Conservation (phyloP, 2,113 vertebrate genomes). For the Paracanthobrama guichenoti region DNA sequence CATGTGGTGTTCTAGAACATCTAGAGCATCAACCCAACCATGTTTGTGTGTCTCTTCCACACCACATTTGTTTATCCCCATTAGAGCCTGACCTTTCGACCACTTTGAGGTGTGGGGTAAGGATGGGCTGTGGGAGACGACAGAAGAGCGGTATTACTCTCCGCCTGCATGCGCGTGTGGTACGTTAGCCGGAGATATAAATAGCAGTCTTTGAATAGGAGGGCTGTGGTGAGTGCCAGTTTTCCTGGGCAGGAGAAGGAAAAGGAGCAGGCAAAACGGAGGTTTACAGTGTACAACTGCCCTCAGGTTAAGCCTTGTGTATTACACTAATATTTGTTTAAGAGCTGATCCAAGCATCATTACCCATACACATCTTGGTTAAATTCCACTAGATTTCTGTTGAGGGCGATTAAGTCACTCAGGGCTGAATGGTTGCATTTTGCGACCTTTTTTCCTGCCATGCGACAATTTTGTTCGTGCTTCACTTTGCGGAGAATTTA, state of each 20-base stretch:
- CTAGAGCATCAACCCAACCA: constrained; percentile 61
- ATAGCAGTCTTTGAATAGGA: constrained; percentile 50
- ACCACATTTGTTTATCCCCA: constrained; percentile 61
- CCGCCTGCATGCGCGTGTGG: neutral
- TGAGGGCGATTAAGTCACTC: neutral
- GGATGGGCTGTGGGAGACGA: constrained; percentile 32
- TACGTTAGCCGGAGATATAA: constrained; percentile 36
- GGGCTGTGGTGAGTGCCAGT: constrained; percentile 45
- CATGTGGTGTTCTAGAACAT: constrained; percentile 66
- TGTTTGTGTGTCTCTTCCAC: constrained; percentile 25
- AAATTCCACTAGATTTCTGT: neutral
- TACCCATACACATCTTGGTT: neutral
- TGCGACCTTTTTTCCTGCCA: too few relatives aligned
- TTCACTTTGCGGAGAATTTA: too few relatives aligned
- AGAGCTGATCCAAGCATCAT: neutral
- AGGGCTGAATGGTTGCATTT: too few relatives aligned
- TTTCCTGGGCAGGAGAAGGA: constrained; percentile 45
- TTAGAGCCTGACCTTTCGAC: constrained; percentile 62
- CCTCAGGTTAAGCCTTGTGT: constrained; percentile 70
- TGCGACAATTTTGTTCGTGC: too few relatives aligned
- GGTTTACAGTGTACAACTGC: constrained; percentile 59
- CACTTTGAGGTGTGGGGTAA: constrained; percentile 57
- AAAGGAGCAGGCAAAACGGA: constrained; percentile 55
- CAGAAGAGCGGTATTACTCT: constrained; percentile 59
- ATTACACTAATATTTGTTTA: constrained; percentile 55